Percentiles rank a stretch among this genome's conserved stretches.
Evolutionary conservation across 2,113 vertebrate species (phyloP).

Genomic region (Dromiciops gliroides): DNA sequence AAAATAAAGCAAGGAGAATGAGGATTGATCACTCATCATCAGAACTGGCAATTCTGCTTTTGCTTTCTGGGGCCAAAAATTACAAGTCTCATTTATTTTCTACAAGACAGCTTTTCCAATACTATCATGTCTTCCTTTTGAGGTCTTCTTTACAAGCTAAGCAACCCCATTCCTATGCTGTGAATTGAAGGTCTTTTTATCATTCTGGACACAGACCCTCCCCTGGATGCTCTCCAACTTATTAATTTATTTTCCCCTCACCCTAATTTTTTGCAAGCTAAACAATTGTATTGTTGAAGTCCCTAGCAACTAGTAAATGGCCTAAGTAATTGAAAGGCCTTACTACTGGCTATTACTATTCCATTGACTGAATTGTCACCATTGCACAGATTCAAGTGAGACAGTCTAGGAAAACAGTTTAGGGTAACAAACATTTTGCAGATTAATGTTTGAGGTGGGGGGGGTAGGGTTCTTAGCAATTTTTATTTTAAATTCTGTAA

Average conservation of each 20-base stretch:
- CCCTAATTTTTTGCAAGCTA: not conserved
- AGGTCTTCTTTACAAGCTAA: not conserved
- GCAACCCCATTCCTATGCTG: not conserved
- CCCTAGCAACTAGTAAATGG: not conserved
- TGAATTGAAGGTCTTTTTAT: not conserved
- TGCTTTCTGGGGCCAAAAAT: no score
- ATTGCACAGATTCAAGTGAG: not conserved
- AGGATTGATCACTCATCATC: not conserved
- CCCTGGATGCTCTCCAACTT: not conserved
- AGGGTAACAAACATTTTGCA: not conserved
- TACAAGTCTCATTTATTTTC: not conserved
- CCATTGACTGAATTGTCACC: not conserved
- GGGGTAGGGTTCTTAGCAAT: not conserved
- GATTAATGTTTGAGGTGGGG: slow-evolving; percentile 10
- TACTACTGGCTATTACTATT: not conserved
- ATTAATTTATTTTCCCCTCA: not conserved
- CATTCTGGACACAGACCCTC: not conserved
- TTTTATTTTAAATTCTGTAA: not conserved
- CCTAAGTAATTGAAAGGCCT: not conserved
- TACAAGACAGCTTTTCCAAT: not conserved
- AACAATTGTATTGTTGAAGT: not conserved
- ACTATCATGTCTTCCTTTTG: not conserved
- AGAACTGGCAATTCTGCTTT: not conserved
- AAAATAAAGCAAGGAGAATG: not conserved
- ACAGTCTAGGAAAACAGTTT: no score